phyloP scores from a whole-genome alignment of 2,888 invertebrate genomes.

The Trissoscelio sp. region DNA sequence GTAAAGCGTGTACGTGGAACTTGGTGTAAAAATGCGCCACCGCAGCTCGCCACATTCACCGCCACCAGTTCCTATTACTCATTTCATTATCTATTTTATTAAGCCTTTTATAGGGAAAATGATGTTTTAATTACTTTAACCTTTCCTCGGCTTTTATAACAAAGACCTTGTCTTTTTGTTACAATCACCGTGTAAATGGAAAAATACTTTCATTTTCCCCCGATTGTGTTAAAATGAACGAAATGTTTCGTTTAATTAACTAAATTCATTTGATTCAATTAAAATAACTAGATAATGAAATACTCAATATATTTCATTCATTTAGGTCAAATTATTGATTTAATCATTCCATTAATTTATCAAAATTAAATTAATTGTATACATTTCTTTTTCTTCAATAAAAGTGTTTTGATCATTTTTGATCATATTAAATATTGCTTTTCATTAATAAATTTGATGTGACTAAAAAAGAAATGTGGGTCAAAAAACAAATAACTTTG shows the following conservation, averaged over 20 bases:
- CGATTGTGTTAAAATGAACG: background rate
- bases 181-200: conserved; percentile 18
- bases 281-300: too few species aligned
- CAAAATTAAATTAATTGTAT: too few species aligned
- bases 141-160: conserved; percentile 40
- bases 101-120: conserved; percentile 54
- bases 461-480: conserved; percentile 8
- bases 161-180: conserved; percentile 45
- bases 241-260: background rate
- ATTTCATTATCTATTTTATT: conserved; percentile 40
- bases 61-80: conserved; percentile 35
- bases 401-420: too few species aligned
- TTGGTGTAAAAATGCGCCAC: conserved; percentile 9
- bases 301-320: too few species aligned
- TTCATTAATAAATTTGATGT: too few species aligned
- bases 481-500: conserved; percentile 7
- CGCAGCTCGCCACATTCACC: conserved; percentile 31
- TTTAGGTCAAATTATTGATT: too few species aligned
- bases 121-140: conserved; percentile 50
- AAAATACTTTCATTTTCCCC: conserved; percentile 27
- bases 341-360: too few species aligned
- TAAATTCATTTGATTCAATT: background rate
- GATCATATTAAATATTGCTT: too few species aligned
- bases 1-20: conserved; percentile 20
- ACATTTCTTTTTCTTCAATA: too few species aligned